A percentile compares a stretch with the other conserved stretches of the same genome.
Conservation (phyloP, 2,888 invertebrate species). For the Acleris holmiana region DNA sequence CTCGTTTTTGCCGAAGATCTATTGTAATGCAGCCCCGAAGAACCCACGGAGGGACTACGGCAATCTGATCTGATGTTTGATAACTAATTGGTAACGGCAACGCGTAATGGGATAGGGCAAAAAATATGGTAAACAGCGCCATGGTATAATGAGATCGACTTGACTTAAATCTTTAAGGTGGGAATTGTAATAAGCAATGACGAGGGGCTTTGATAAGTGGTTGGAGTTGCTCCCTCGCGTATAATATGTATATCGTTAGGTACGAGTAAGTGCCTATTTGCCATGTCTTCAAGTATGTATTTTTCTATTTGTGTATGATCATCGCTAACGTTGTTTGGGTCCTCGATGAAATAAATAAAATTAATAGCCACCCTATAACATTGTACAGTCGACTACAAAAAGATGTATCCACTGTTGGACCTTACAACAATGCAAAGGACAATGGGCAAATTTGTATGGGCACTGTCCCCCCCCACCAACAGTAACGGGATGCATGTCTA, state of each 20-base stretch:
- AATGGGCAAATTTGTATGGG: no score
- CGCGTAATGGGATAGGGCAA: slow-evolving; percentile 58
- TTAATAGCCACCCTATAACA: no score
- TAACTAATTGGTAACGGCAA: slow-evolving; percentile 72
- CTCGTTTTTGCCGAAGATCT: slow-evolving; percentile 37
- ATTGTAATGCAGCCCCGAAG: slow-evolving; percentile 65
- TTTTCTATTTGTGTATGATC: not conserved
- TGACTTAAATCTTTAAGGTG: slow-evolving; percentile 1
- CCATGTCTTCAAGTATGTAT: not conserved
- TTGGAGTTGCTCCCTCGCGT: not conserved
- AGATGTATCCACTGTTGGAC: no score
- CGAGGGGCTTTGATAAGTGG: not conserved
- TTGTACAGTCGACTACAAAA: no score
- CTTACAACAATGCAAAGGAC: no score
- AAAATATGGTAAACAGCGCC: slow-evolving; percentile 56
- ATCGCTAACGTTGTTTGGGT: no score
- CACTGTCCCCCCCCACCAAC: no score
- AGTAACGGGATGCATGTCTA: no score
- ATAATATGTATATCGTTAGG: no score
- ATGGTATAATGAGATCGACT: slow-evolving; percentile 39
- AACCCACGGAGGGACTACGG: slow-evolving; percentile 41
- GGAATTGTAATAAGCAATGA: not conserved
- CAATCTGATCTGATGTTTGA: slow-evolving; percentile 66
- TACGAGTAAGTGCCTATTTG: no score
- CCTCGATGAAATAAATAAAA: no score